Evolutionary conservation across 1,140 invertebrate genomes (phyloP).

Genomic region (Ceratosolen solmsi): DNA sequence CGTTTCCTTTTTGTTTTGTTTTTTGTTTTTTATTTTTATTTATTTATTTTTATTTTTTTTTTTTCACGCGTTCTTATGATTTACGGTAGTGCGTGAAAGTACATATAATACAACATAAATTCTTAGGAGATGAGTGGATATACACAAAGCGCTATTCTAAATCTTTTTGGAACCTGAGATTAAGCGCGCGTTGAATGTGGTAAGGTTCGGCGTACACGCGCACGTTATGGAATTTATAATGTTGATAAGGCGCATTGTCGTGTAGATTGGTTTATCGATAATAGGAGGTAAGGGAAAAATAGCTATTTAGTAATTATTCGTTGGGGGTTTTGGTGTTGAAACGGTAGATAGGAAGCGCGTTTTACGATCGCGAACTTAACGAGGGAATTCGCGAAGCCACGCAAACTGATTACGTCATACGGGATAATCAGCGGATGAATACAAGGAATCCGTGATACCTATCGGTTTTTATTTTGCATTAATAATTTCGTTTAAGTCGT

Average conservation of each 20-base stretch:
- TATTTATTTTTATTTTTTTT: neutral
- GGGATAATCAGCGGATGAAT: constrained; percentile 30
- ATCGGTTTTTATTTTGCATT: constrained; percentile 3
- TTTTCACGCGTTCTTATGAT: neutral
- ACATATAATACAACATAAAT: constrained; percentile 39
- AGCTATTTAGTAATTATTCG: neutral
- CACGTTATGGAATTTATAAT: neutral
- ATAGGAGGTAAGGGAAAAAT: neutral
- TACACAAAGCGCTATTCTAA: constrained; percentile 7
- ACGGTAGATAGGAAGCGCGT: neutral
- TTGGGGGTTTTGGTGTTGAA: neutral
- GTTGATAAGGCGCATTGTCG: neutral
- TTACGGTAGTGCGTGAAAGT: constrained; percentile 14
- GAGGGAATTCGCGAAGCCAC: neutral
- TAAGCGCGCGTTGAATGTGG: neutral
- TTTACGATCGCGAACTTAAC: neutral
- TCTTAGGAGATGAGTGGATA: neutral
- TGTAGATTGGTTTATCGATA: neutral
- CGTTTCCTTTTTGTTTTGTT: neutral
- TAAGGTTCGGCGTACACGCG: neutral
- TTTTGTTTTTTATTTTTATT: neutral
- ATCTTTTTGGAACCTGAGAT: constrained; percentile 26
- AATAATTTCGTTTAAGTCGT: neutral
- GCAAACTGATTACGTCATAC: constrained; percentile 33
- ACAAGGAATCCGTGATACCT: neutral